Conservation (phyloP, 2,797 vertebrate species). For the Triplophysa bombifrons region DNA sequence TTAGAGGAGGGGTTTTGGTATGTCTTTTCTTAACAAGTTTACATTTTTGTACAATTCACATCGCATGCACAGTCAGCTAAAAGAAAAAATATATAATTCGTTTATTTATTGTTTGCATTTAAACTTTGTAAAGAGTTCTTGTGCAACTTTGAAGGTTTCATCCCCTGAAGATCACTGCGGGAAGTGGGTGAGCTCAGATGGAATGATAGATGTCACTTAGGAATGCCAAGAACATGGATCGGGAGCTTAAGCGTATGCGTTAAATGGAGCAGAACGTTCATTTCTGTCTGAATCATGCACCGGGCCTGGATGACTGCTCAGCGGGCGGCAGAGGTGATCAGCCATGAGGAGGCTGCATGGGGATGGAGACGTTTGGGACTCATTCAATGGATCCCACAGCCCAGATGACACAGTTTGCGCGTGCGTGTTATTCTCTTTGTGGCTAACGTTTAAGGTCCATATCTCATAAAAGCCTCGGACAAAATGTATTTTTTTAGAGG, state of each 20-base stretch:
- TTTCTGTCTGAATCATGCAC: constrained; percentile 51
- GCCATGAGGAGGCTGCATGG: constrained; percentile 20
- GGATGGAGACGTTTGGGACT: constrained; percentile 41
- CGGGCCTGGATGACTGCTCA: constrained; percentile 44
- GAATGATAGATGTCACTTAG: constrained; percentile 55
- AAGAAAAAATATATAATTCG: too few species aligned
- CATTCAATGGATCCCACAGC: constrained; percentile 32
- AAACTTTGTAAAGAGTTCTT: neutral
- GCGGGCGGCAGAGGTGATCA: constrained; percentile 44
- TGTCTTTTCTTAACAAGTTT: too few species aligned
- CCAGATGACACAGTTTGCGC: constrained; percentile 23
- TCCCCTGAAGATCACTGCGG: neutral
- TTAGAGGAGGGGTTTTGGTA: too few species aligned
- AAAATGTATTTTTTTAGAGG: neutral
- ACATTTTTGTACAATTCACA: too few species aligned
- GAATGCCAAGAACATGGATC: constrained; percentile 42
- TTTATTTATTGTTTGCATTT: neutral
- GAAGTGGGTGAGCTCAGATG: constrained; percentile 38
- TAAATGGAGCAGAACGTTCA: constrained; percentile 62
- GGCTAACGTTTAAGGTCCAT: constrained; percentile 6
- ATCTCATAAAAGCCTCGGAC: neutral
- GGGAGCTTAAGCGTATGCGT: constrained; percentile 50
- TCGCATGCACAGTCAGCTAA: too few species aligned
- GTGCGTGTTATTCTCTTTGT: neutral
- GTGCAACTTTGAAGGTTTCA: too few species aligned